Base-by-base conservation (phyloP, 2,888 invertebrate species). In the Meteorus cinctellus region DNA sequence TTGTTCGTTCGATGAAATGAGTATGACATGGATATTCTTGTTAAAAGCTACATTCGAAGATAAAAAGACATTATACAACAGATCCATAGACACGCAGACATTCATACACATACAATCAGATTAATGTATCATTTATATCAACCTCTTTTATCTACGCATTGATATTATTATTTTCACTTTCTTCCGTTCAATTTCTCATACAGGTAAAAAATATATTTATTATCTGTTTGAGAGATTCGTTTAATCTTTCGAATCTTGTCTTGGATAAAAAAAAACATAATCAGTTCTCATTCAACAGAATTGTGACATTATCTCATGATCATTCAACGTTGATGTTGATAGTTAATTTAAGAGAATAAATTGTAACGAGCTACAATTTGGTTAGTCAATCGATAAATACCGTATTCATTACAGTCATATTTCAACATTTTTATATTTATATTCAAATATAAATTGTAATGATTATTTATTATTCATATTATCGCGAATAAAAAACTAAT, bases 341-440 rank as follows among this genome's bases (percentile, higher is more conserved):
- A 41, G 41, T 41, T 41, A 66, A 66, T 66, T 66, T 24, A 55
- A 55, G n/a, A 19, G n/a, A 55, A 55, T 19, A 24, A 55, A 55
- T 55, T 55, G 55, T 55, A 55, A 80, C 27, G 63, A 79, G 75
- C 79, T 83, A 83, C 81, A 81, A 86, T 86, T 86, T 86, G 84
- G 86, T 86, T 86, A 86, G 84, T 86, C 80, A 65, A 75, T 75
- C 59, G 85, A 86, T 85, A 85, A 82, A 83, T 82, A 81, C 74
- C 71, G 65, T 76, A 78, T 72, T 78, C 80, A 78, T 74, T 63
- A 71, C 65, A 63, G 48, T 55, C 55, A 72, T 72, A 74, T 67
- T 45, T 51, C 72, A 36, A 60, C 36, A 63, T 66, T 66, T 66
- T 19, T 51, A 71, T 34, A 16, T 27, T 62, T 62, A 62, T 62